phyloP scores from a whole-genome alignment of 2,888 invertebrate species.

The Ferdinandea cuprea region DNA sequence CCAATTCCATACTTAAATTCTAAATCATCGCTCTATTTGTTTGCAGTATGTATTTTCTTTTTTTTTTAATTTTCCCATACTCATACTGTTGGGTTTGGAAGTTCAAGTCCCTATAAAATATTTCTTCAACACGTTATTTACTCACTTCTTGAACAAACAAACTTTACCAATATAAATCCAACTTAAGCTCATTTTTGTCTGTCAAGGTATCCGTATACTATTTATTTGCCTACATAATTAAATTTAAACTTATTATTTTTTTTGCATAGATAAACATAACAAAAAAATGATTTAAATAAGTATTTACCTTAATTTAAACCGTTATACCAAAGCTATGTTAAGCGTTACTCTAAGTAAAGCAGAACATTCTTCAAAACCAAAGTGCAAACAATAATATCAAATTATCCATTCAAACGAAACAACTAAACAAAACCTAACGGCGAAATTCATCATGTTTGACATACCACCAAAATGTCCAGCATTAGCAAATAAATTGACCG shows the following conservation, averaged over 20 bases:
- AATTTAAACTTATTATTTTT: background rate
- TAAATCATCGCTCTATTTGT: no score
- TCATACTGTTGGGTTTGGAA: no score
- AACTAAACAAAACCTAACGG: background rate
- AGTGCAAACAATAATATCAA: constrained; percentile 40
- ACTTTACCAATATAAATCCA: background rate
- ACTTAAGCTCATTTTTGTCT: constrained; percentile 11
- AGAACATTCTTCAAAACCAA: constrained; percentile 24
- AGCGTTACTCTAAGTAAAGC: constrained; percentile 46
- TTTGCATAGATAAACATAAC: constrained; percentile 13
- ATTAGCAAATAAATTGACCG: constrained; percentile 90
- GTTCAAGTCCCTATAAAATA: no score
- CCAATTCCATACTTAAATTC: no score
- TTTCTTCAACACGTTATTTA: no score
- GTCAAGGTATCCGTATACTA: background rate
- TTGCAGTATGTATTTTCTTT: no score
- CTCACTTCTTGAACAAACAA: no score
- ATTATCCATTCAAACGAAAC: constrained; percentile 9
- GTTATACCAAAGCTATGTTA: constrained; percentile 68
- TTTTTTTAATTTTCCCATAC: no score
- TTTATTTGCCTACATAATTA: background rate
- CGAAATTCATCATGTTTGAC: constrained; percentile 84
- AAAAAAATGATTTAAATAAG: constrained; percentile 55
- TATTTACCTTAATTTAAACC: constrained; percentile 7
- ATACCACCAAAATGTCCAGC: constrained; percentile 88